A percentile compares a stretch with the other conserved stretches of the same genome.
Evolutionary conservation across 1,140 invertebrate genomes (phyloP).

Genomic region (Lordiphosa stackelbergi): DNA sequence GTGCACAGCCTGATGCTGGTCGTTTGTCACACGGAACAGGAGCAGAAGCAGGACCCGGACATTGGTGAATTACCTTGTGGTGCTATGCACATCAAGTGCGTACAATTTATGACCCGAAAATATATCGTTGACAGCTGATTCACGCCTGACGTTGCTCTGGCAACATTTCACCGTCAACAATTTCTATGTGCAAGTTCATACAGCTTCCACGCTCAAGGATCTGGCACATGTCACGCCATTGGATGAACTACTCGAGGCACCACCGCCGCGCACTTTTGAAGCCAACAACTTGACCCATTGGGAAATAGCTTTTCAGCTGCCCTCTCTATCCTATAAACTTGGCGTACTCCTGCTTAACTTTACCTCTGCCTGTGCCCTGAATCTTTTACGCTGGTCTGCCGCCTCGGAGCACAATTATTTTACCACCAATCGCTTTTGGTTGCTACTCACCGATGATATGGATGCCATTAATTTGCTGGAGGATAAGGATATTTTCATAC

Average conservation of each 20-base stretch:
- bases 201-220: conserved; percentile 45
- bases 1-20: conserved; percentile 66
- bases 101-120: conserved; percentile 37
- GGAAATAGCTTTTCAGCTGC: conserved; percentile 45
- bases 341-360: conserved; percentile 60
- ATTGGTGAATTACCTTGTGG: conserved; percentile 52
- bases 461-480: conserved; percentile 43
- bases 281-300: conserved; percentile 49
- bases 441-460: conserved; percentile 42
- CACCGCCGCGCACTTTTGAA: conserved; percentile 54
- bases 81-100: conserved; percentile 25
- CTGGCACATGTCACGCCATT: conserved; percentile 27
- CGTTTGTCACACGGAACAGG: conserved; percentile 57
- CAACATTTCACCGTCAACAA: conserved; percentile 50
- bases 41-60: conserved; percentile 31
- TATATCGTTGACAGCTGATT: conserved; percentile 28
- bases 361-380: conserved; percentile 49
- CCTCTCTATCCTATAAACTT: conserved; percentile 42
- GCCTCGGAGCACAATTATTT: conserved; percentile 69
- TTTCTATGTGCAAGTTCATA: conserved; percentile 65
- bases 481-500: conserved; percentile 61
- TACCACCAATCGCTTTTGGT: conserved; percentile 69
- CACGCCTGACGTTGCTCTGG: conserved; percentile 29
- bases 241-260: conserved; percentile 25
- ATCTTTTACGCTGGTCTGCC: conserved; percentile 62